Base-by-base conservation (phyloP, 2,113 vertebrate species). In the Serinus canaria region DNA sequence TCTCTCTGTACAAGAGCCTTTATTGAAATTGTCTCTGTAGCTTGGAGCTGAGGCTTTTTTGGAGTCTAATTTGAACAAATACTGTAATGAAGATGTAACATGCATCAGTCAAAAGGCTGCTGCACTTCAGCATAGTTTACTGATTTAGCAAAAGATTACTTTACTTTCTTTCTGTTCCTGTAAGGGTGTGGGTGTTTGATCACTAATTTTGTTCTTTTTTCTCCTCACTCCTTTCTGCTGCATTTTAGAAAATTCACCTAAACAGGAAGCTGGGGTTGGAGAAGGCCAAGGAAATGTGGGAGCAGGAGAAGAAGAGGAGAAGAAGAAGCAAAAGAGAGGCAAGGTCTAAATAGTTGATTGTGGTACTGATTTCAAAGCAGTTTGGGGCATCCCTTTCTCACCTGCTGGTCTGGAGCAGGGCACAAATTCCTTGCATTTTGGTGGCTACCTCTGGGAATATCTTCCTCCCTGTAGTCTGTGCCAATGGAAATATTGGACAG, bases 291-390 rank as follows among this genome's bases (percentile, higher is more conserved):
- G 97, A 90, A 96, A 97, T 93, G 96, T 69, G 0, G 95, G 87
- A 75, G 99, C 81, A 86, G 99, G 99, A 97, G 99, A 99, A 80
- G 99, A 99, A 75, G 99, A 99, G 95, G 99, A 99, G 95, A 99
- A 99, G 95, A 99, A 99, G 97, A 99, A 99, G 94, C 99, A 99
- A 97, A 99, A 99, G 97, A 98, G 99, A 99, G 99, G 99, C 99
- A 92, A 78, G 88, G 86, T 95, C 87, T 95, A 92, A 94, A 82
- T 95, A 82, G 89, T 66, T 92, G 94, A 35, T 87, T 89, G 86
- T 8, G 84, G 86, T 80, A 91, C 74, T 84, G 85, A 56, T 90
- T 69, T 58, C 33, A 70, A 50, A 85, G 46, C 50, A 17, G 59
- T 56, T 85, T 81, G 80, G 52, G 52, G 13, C 60, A n/a, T 87